Conservation (phyloP, 2,113 vertebrate species). For the Grus americana region DNA sequence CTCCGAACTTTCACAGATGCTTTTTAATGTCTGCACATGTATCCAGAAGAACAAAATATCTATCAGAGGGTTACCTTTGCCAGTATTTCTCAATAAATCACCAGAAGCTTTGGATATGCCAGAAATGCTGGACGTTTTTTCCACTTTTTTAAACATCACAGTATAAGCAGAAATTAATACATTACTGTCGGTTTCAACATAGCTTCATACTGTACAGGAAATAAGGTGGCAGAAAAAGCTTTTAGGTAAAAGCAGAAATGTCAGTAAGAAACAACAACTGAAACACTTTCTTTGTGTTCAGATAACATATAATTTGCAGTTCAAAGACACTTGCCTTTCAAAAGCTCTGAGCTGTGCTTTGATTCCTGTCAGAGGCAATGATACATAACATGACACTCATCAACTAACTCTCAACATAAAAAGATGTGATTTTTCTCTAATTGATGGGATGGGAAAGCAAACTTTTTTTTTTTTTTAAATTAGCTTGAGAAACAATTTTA, state of each 20-base stretch:
- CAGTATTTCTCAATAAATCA: neutral
- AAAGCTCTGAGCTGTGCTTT: slow-evolving; percentile 23
- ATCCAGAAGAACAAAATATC: neutral
- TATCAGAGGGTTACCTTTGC: neutral
- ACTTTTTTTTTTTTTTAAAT: neutral
- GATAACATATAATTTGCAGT: neutral
- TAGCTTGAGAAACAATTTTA: neutral
- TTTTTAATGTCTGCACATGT: neutral
- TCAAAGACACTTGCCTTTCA: slow-evolving; percentile 15
- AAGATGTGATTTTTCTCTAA: slow-evolving; percentile 7
- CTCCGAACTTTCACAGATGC: neutral
- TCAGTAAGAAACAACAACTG: neutral
- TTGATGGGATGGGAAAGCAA: neutral
- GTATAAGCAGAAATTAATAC: neutral
- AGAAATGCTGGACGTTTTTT: neutral
- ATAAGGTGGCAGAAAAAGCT: neutral
- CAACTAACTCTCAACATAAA: neutral
- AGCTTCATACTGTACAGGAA: neutral
- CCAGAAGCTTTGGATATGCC: neutral
- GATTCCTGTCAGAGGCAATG: slow-evolving; percentile 5
- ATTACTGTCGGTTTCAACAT: neutral
- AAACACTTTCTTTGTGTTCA: slow-evolving; percentile 10
- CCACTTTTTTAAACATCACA: neutral
- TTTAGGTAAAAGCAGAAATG: neutral
- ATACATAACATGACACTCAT: neutral